Conservation (phyloP, 2,888 invertebrate species). For the Bibio marci region DNA sequence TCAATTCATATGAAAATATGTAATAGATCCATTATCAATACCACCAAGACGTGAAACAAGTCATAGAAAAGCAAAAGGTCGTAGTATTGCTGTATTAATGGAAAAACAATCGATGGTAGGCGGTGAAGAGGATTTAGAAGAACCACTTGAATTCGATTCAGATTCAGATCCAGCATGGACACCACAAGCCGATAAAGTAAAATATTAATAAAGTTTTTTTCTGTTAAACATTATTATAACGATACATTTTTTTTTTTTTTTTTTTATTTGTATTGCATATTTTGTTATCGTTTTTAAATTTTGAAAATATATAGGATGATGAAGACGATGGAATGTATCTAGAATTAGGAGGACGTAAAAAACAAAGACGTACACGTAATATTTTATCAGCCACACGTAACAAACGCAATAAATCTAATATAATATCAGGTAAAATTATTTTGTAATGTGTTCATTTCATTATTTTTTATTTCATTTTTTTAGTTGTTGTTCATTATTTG, state of each 20-base stretch:
- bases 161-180: conserved; percentile 63
- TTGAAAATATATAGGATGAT: conserved; percentile 6
- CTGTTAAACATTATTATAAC: no score
- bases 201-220: conserved; percentile 2
- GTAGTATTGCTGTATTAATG: conserved; percentile 35
- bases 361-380: conserved; percentile 6
- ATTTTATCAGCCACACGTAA: conserved; percentile 6
- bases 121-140: conserved; percentile 33
- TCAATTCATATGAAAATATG: not conserved
- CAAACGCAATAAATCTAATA: conserved; percentile 11
- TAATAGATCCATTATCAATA: conserved; percentile 28
- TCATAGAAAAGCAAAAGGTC: conserved; percentile 49
- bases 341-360: conserved; percentile 5
- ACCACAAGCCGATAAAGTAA: conserved; percentile 37
- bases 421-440: conserved; percentile 15
- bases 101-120: conserved; percentile 19
- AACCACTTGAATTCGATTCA: conserved; percentile 41
- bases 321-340: no score
- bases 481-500: no score
- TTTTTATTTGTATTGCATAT: conserved; percentile 1
- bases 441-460: no score
- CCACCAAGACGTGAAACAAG: conserved; percentile 43
- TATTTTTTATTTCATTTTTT: no score
- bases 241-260: conserved; percentile 3
- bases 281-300: not conserved